A percentile compares a stretch with the other conserved stretches of the same genome.
These are phyloP conservation scores for Mesorhabditis belari DNA, from an alignment of 2,888 invertebrate species.

Conservation along the genomic window DNA sequence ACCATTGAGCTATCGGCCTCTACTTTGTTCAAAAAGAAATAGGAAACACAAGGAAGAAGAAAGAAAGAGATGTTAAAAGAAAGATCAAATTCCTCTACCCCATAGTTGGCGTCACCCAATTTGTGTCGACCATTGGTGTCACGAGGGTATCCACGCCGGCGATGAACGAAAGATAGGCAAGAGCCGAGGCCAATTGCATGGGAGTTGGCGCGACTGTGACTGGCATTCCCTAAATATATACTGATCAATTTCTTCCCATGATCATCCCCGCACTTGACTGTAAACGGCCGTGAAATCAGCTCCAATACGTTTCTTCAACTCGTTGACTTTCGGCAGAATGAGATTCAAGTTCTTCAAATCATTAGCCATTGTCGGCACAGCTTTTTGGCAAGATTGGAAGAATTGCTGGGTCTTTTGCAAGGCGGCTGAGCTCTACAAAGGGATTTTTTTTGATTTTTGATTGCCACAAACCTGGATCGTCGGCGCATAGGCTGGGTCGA, in stretches of 20 bases:
- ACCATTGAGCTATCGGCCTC: too few species aligned
- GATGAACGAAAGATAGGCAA: slow-evolving; percentile 23
- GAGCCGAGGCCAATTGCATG: slow-evolving; percentile 15
- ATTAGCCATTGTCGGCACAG: slow-evolving; percentile 1
- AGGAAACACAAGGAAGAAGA: too few species aligned
- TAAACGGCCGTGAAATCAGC: slow-evolving; percentile 10
- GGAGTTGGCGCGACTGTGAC: slow-evolving; percentile 10
- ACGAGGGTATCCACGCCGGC: slow-evolving; percentile 20
- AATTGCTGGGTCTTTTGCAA: slow-evolving; percentile 22
- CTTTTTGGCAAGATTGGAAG: slow-evolving; percentile 16
- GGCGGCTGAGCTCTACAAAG: slow-evolving; percentile 9
- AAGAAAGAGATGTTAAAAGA: too few species aligned
- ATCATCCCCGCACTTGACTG: slow-evolving; percentile 6
- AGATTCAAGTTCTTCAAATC: slow-evolving; percentile 17
- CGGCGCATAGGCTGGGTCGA: slow-evolving; percentile 18
- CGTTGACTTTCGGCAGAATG: slow-evolving; percentile 12
- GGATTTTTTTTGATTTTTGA: background rate
- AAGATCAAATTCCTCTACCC: too few species aligned
- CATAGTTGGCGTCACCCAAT: slow-evolving; percentile 19
- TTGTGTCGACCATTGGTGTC: slow-evolving; percentile 26
- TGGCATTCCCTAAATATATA: background rate
- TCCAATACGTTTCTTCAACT: slow-evolving; percentile 7
- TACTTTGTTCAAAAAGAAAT: too few species aligned
- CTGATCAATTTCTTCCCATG: background rate
- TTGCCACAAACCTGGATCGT: slow-evolving; percentile 9